Percentiles rank a stretch among this genome's conserved stretches.
These are phyloP conservation scores for Poecile atricapillus DNA, from an alignment of 2,113 vertebrate genomes.

Conservation along the genomic window DNA sequence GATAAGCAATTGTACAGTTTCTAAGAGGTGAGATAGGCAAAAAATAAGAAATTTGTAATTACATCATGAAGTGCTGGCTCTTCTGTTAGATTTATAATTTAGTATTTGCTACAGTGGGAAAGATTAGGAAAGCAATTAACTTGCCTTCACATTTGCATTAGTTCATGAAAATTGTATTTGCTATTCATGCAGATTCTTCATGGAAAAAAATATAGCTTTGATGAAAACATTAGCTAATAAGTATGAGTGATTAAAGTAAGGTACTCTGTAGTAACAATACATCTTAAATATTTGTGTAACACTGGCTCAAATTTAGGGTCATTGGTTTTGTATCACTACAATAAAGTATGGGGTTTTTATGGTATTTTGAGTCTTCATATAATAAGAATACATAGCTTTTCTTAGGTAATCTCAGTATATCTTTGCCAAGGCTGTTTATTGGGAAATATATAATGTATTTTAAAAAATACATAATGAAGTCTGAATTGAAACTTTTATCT, in stretches of 20 bases:
- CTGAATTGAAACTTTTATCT: not conserved
- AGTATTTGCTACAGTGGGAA: constrained; percentile 4
- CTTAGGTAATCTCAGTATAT: not conserved
- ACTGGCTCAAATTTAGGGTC: not conserved
- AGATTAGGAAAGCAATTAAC: not conserved
- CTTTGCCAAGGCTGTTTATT: not conserved
- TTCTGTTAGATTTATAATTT: not conserved
- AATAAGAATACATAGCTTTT: not conserved
- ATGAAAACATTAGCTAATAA: not conserved
- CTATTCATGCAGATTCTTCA: not conserved
- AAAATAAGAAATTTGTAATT: not conserved
- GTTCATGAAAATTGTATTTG: not conserved
- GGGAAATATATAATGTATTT: not conserved
- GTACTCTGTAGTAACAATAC: not conserved
- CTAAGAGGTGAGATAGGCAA: not conserved
- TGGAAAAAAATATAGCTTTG: not conserved
- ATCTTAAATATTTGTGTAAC: not conserved
- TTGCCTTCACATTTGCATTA: not conserved
- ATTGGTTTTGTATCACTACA: not conserved
- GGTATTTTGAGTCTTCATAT: not conserved
- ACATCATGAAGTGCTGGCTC: not conserved
- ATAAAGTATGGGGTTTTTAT: not conserved
- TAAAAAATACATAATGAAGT: not conserved
- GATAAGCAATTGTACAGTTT: not conserved
- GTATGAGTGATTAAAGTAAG: not conserved